Base-by-base conservation (phyloP, 1,140 invertebrate species). In the Trichonephila clavipes region DNA sequence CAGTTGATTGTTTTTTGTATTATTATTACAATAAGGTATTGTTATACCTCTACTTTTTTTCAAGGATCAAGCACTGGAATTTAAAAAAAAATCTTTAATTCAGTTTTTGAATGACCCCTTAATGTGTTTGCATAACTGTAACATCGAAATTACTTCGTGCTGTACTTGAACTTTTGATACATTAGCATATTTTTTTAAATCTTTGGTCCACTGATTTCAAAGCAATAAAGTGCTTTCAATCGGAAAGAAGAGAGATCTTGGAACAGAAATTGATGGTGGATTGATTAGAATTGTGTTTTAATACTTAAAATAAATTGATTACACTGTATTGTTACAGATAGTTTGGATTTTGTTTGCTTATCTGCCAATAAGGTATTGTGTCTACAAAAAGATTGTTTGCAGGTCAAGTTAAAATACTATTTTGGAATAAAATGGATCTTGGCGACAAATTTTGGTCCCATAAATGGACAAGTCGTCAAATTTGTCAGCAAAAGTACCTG, bases 141-240 rank as follows among this genome's bases (percentile, higher is more conserved):
- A 8, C 16, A 4, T 18, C 72, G 18, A 77, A 77, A 28, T 77
- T 77, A 18, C 72, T 34, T 77, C 72, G 28, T 8, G 18, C 72
- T 69, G 72, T 40, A 77, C 72, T 77, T 77, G 72, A 77, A 77
- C 72, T 77, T 77, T 24, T 34, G 72, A 19, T 77, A 28, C 14
- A 34, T 77, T 77, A 34, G 3, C 16, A 40, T 40, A 12, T 19
- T 34, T 77, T 77, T 7, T 77, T 77, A 16, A 69, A 16, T 72
- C 16, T 72, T 12, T 77, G 72, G 24, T 77, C 72, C 72, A 77
- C 40, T 18, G 28, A 19, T 40, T 40, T 40, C 16, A 34, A 77
- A 77, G 34, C 72, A 77, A 77, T 77, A 12, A 18, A 14, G 18
- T 77, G 28, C 28, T 16, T 34, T 18, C 72, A 77, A 28, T 28